Evolutionary conservation across 2,888 invertebrate species (phyloP).

Genomic region (Eupithecia pulchellata): DNA sequence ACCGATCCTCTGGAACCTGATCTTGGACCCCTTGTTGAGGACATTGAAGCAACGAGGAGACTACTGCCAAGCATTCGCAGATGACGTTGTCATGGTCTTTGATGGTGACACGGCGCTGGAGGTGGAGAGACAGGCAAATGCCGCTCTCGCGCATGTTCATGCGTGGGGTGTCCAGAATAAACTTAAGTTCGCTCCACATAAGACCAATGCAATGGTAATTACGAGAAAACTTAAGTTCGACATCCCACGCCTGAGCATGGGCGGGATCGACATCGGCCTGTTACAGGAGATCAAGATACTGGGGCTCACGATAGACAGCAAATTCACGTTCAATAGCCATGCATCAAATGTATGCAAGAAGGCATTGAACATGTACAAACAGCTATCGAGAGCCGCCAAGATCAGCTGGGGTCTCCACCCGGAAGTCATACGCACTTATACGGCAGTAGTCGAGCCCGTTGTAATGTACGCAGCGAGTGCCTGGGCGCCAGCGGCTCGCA

Average conservation of each 20-base stretch:
- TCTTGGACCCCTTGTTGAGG: conserved; percentile 30
- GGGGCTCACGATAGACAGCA: conserved; percentile 14
- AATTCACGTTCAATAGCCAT: background rate
- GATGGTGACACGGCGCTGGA: conserved; percentile 21
- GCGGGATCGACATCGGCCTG: too few species aligned
- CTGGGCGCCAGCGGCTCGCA: conserved; percentile 3
- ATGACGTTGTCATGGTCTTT: too few species aligned
- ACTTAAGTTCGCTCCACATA: conserved; percentile 23
- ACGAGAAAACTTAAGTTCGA: too few species aligned
- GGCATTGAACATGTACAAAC: too few species aligned
- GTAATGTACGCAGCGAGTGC: background rate
- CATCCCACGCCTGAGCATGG: too few species aligned
- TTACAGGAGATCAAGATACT: conserved; percentile 9
- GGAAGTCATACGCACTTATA: background rate
- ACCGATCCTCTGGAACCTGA: conserved; percentile 34
- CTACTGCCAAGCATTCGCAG: background rate
- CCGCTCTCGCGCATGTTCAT: conserved; percentile 20
- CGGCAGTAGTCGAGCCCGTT: background rate
- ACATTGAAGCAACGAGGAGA: background rate
- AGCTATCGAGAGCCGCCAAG: too few species aligned
- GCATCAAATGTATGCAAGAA: background rate
- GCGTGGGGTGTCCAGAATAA: conserved; percentile 24
- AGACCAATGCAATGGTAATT: too few species aligned
- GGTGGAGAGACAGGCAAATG: conserved; percentile 25
- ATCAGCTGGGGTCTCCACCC: background rate